phyloP scores from a whole-genome alignment of 1,140 invertebrate species.

The Dreissena polymorpha region DNA sequence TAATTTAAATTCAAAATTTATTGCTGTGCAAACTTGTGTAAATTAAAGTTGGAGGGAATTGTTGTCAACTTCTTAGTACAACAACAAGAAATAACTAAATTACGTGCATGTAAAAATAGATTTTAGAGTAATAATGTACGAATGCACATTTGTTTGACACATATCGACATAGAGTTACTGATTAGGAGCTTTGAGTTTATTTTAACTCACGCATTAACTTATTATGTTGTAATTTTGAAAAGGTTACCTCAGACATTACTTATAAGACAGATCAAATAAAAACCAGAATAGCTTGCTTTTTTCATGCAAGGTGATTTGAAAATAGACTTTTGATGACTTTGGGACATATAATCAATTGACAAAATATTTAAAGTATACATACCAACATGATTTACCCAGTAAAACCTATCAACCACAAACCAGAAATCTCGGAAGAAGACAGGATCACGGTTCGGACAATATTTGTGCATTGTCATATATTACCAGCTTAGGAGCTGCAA shows the following conservation, averaged over 20 bases:
- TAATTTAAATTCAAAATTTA: slow-evolving; percentile 1
- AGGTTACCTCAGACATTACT: neutral
- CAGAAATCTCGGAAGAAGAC: slow-evolving; percentile 39
- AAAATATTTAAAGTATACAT: slow-evolving; percentile 16
- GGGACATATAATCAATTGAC: neutral
- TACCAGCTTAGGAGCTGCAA: slow-evolving; percentile 42
- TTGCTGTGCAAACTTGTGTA: neutral
- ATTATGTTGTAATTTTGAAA: too few relatives aligned
- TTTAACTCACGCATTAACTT: neutral
- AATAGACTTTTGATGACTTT: neutral
- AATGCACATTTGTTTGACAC: too few relatives aligned
- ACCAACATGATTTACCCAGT: slow-evolving; percentile 51
- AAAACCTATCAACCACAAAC: slow-evolving; percentile 48
- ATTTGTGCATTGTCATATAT: slow-evolving; percentile 57
- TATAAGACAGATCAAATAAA: neutral
- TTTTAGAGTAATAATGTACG: too few relatives aligned
- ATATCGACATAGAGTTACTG: too few relatives aligned
- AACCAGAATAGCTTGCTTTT: neutral
- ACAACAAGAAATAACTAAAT: too few relatives aligned
- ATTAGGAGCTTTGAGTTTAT: neutral
- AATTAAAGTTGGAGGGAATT: too few relatives aligned
- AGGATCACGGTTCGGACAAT: slow-evolving; percentile 51
- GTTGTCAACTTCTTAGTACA: too few relatives aligned
- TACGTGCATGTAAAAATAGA: too few relatives aligned
- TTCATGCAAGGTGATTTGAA: neutral